Base-by-base conservation (phyloP, 1,140 invertebrate species). In the Drosophila kurseongensis region DNA sequence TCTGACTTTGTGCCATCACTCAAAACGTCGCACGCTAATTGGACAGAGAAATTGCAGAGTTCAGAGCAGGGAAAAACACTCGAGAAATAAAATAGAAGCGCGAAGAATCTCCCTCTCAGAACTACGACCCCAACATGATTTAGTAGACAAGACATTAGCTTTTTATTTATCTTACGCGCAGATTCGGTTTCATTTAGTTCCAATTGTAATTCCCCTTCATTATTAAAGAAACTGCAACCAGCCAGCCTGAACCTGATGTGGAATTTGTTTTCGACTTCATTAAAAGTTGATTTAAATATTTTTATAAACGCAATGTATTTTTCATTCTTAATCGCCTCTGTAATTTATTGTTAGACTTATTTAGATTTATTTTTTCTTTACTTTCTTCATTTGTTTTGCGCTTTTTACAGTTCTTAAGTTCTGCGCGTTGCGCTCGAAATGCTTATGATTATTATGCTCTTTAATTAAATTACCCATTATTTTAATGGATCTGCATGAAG, bases 1-100 rank as follows among this genome's bases (percentile, higher is more conserved):
- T 89, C 85, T 89, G 84, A 88, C 84, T 88, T 62, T 54, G 57
- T 65, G 68, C 81, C 84, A 89, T 88, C 84, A 84, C 86, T 90
- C 84, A 89, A 89, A 84, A 80, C 80, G 80, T 89, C 84, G 84
- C 84, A 84, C 84, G 73, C 84, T 89, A 89, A 89, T 89, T 89
- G 84, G 84, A 89, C 84, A 89, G 73, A 65, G 58, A 88, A 88
- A 88, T 89, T 88, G 84, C 77, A 59, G 58, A 67, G 63, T 44
- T 42, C 48, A 47, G 54, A 47, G 54, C 62, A 62, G 59, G 42
- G 29, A 14, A 36, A 36, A 38, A n/a, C 29, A 29, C 12, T 27
- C 13, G 16, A 9, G 52, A 5, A 27, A 29, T 23, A n/a, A 35
- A 16, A n/a, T 16, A 40, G 32, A 36, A 54, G 61, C 18, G 29